Evolutionary conservation across 2,113 vertebrate species (phyloP), one percentile per base, ranked within the genome.

Genomic region (Oryzias woworae): DNA sequence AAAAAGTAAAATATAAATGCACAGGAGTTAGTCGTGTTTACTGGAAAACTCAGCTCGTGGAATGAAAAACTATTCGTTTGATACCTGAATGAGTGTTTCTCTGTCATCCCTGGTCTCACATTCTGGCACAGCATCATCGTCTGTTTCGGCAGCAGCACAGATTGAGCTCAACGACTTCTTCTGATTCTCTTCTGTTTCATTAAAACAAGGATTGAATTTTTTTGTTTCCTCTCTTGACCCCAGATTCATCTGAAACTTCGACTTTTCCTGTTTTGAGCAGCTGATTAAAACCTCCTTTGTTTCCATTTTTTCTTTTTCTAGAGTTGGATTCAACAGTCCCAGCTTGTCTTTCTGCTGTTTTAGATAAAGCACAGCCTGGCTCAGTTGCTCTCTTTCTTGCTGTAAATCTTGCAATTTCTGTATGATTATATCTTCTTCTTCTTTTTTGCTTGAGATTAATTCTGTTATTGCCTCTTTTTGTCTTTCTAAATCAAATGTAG

Each of bases 21-120:
- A 76, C 18, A 52, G 16, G 31, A 15, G 14, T 58, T 5, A 43
- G 50, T n/a, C n/a, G n/a, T 62, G 5, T 7, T 53, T 57, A 67
- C 26, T 47, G 12, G 6, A 31, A 14, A 14, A 8, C 1, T n/a
- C 12, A 23, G 53, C 7, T 18, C 15, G 7, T 26, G 12, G 14
- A 47, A 17, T 6, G 26, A 28, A 5, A 28, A 58, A 42, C 46
- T 68, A 4, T 22, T 7, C 18, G 57, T 5, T 56, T 14, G 0
- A 49, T 77, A 89, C 87, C 89, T 88, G 74, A 13, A 41, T 7
- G 26, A 47, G 28, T n/a, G 23, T 69, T 45, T n/a, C 78, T 53
- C 45, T 53, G 31, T 20, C 58, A 59, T 58, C 55, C 20, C 41
- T 48, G 26, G 59, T 59, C 18, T 53, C 78, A 59, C 53, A 47